Base-by-base conservation (phyloP, 2,888 invertebrate species). In the Anthophora plumipes region DNA sequence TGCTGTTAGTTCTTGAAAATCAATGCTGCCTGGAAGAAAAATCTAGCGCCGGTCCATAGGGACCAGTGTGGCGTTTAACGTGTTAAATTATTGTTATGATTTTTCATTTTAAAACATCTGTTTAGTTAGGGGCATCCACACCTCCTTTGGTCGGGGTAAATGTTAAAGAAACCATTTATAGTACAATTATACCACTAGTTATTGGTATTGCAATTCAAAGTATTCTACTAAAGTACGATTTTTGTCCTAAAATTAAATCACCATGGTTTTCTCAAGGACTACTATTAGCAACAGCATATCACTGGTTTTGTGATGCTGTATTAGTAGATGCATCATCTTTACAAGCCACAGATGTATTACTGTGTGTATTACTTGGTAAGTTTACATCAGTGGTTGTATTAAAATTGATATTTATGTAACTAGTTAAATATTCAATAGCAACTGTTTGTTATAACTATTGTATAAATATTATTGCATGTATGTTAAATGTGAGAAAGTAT, bases 251-350 rank as follows among this genome's bases (percentile, higher is more conserved):
- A 54, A 64, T 83, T 41, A 84, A 85, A 68, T 91, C 91, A 0
- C 86, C 84, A 4, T 92, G 92, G 92, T 88, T 93, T 73, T 89
- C 93, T 1, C 90, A 90, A 68, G 84, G 83, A 14, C 78, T 92
- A 20, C 75, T 93, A 17, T 83, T 93, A 46, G 68, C 92, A 14
- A 93, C 91, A 46, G 91, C 92, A 0, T 93, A 92, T 80, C 92
- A 92, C 72, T 92, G 92, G 90, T 93, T 93, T 80, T 93, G 92
- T 69, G 93, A 93, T 71, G 93, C 93, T 17, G 85, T 93, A 69
- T 90, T 91, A 41, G 90, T 91, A 11, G 93, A 93, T 54, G 91
- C 92, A 3, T 91, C 92, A 0, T 89, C 92, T 11, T 86, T 93
- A 4, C 91, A 92, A 80, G 91, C 93, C 4, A 84, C 89, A 12